Evolutionary conservation across 2,113 vertebrate species (phyloP).

Genomic region (Tor tambroides): DNA sequence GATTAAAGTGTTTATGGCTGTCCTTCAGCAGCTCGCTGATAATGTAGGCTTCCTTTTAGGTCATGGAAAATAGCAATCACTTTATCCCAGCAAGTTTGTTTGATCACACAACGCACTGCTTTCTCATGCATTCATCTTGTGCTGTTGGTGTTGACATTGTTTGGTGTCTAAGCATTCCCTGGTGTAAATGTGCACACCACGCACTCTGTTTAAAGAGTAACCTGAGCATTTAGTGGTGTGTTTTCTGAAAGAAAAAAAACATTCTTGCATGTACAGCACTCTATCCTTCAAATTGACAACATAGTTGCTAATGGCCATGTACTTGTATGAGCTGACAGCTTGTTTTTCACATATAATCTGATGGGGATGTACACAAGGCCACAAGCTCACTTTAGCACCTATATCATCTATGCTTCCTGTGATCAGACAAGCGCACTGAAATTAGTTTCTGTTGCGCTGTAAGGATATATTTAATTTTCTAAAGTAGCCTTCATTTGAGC

Average conservation of each 20-base stretch:
- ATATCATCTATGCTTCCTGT: background rate
- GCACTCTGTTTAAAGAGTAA: background rate
- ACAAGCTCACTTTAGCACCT: background rate
- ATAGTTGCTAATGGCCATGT: background rate
- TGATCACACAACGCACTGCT: background rate
- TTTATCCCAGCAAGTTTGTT: slow-evolving; percentile 8
- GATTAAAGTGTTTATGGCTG: background rate
- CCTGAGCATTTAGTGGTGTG: background rate
- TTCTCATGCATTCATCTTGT: background rate
- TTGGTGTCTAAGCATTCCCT: background rate
- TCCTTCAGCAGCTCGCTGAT: background rate
- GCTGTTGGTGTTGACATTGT: background rate
- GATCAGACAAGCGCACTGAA: background rate
- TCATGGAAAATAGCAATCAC: background rate
- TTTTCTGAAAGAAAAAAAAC: background rate
- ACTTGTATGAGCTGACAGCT: background rate
- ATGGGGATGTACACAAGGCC: background rate
- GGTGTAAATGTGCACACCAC: background rate
- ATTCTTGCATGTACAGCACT: background rate
- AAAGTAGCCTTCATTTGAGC: background rate
- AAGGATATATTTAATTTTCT: background rate
- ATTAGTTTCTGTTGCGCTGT: background rate
- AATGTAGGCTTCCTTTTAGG: background rate
- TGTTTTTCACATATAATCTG: background rate
- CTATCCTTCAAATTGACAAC: background rate